Evolutionary conservation across 2,888 invertebrate genomes (phyloP).

Genomic region (Hyppa rectilinea): DNA sequence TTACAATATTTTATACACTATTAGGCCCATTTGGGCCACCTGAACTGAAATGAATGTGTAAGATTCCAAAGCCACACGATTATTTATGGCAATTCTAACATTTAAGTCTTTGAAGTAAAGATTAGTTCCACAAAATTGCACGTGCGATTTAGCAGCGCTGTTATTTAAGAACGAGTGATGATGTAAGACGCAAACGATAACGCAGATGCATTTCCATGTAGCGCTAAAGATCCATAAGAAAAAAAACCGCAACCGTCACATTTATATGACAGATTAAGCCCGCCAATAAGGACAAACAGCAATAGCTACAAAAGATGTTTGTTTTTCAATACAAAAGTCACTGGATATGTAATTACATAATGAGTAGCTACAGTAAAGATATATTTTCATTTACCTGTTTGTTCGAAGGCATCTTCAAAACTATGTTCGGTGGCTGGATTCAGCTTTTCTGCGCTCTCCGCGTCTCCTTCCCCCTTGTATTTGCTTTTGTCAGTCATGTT

Average conservation of each 20-base stretch:
- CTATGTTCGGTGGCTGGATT: constrained; percentile 71
- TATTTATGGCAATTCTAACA: background rate
- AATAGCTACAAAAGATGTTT: background rate
- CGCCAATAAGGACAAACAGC: too few relatives aligned
- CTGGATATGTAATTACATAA: background rate
- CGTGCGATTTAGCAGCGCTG: too few relatives aligned
- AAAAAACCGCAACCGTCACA: too few relatives aligned
- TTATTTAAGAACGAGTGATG: too few relatives aligned
- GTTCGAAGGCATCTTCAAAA: constrained; percentile 87
- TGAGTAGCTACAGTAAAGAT: background rate
- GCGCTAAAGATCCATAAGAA: background rate
- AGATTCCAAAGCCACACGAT: background rate
- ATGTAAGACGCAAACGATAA: background rate
- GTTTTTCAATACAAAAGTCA: background rate
- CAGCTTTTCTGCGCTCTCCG: constrained; percentile 71
- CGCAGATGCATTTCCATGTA: background rate
- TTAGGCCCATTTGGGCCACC: too few relatives aligned
- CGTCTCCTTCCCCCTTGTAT: constrained; percentile 66
- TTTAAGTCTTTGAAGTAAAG: background rate
- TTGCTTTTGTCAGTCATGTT: constrained; percentile 69
- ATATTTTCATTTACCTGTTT: constrained; percentile 77
- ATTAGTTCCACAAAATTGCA: background rate
- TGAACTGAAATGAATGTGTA: too few relatives aligned
- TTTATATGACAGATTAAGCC: too few relatives aligned
- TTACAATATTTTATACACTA: too few relatives aligned